Base-by-base conservation (phyloP, 2,888 invertebrate species). In the Sinotaia quadrata region DNA sequence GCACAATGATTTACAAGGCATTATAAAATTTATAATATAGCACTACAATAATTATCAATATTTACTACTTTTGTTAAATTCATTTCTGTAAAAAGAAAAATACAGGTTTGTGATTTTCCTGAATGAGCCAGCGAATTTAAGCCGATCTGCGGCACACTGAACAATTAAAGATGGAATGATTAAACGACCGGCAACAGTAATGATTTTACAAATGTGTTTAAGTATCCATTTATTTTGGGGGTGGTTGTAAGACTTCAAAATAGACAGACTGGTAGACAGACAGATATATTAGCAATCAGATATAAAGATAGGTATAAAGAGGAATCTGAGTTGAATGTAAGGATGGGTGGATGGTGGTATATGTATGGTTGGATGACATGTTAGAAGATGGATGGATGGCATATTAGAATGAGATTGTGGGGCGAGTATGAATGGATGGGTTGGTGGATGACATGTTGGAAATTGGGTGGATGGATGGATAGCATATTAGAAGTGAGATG, bases 261-360 rank as follows among this genome's bases (percentile, higher is more conserved):
- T n/a, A 54, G 54, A 54, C 54, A 54, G 54, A 54, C 54, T 29
- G 54, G 31, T 31, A 54, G 54, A 54, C 54, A 54, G 54, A 29
- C 54, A 54, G 54, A 29, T 31, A 54, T 27, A 29, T 15, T 18
- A n/a, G n/a, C 41, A 41, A n/a, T 18, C 41, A 41, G 41, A 41
- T n/a, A 41, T 12, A 41, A 12, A 41, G 41, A 41, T n/a, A 41
- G n/a, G 41, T 41, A 41, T 41, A 18, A 1, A 41, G 41, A 12
- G 41, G 0, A 1, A 1, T 1, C 1, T 2, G n/a, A 1, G 41
- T 2, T 41, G 15, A 18, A 41, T 2, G n/a, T 18, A 41, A 12
- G n/a, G n/a, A 18, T 18, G 15, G 3, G 15, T 12, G 3, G 41
- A 41, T 18, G 41, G 15, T 41, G 1, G 41, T 41, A 3, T 18